Evolutionary conservation across 2,113 vertebrate species (phyloP).

Genomic region (Rhinolophus ferrumequinum): DNA sequence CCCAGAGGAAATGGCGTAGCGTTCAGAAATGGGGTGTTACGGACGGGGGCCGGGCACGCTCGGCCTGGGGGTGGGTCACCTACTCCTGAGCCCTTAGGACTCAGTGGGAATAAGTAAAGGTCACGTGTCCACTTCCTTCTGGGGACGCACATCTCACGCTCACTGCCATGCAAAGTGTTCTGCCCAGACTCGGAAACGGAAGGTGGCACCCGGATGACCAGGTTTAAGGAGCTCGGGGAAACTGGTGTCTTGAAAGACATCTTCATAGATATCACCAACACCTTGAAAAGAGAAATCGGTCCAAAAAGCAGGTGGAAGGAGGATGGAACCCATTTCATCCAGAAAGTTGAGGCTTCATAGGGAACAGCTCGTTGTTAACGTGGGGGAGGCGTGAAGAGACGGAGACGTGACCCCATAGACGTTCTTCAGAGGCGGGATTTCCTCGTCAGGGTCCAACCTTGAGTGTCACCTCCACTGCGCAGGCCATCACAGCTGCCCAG

Average conservation of each 20-base stretch:
- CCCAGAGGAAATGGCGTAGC: too few relatives aligned
- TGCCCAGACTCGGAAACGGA: neutral
- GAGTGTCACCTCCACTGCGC: too few relatives aligned
- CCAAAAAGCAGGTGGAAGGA: neutral
- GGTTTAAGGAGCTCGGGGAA: neutral
- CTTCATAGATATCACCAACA: neutral
- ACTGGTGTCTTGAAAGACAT: fast-evolving
- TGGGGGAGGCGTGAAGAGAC: fast-evolving
- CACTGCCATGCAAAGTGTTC: fast-evolving
- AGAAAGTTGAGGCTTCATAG: conserved; percentile 14
- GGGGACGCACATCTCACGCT: neutral
- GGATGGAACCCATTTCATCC: neutral
- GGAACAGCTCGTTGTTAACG: neutral
- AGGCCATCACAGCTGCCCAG: too few relatives aligned
- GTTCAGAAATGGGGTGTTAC: too few relatives aligned
- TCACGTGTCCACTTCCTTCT: neutral
- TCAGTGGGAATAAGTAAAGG: too few relatives aligned
- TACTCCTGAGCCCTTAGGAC: too few relatives aligned
- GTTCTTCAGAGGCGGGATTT: neutral
- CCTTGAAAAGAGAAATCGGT: neutral
- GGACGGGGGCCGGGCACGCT: too few relatives aligned
- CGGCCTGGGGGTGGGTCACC: too few relatives aligned
- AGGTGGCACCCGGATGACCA: neutral
- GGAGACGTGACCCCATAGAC: fast-evolving
- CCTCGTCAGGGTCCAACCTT: neutral